Conservation (phyloP, 2,797 vertebrate genomes). For the Antennarius maculatus region DNA sequence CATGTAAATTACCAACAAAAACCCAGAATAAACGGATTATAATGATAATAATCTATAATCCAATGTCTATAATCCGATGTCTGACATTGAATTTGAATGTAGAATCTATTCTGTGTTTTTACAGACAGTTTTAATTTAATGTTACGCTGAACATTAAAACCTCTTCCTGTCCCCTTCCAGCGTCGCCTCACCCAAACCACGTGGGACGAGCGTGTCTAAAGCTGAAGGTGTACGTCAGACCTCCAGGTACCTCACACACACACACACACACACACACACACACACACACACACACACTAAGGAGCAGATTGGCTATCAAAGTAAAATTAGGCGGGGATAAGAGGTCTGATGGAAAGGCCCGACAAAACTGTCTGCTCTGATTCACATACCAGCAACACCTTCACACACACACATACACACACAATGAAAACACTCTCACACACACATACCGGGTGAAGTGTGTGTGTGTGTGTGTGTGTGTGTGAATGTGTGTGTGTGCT, state of each 20-base stretch:
- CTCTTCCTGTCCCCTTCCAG: slow-evolving; percentile 65
- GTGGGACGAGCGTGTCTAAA: slow-evolving; percentile 85
- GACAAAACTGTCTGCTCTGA: slow-evolving; percentile 71
- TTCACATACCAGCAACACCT: slow-evolving; percentile 72
- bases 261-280: slow-evolving; percentile 12
- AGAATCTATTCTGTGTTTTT: too few species aligned
- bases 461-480: slow-evolving; percentile 6
- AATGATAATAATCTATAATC: too few species aligned
- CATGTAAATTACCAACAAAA: too few species aligned
- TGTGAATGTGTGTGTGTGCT: background rate
- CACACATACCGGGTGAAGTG: slow-evolving; percentile 7
- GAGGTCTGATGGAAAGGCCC: slow-evolving; percentile 72
- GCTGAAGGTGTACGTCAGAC: slow-evolving; percentile 86
- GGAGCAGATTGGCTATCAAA: slow-evolving; percentile 76
- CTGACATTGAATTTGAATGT: too few species aligned
- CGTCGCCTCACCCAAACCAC: slow-evolving; percentile 85
- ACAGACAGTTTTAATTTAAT: too few species aligned
- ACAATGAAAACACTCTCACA: background rate
- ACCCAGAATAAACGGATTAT: too few species aligned
- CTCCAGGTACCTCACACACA: slow-evolving; percentile 75
- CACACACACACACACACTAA: background rate
- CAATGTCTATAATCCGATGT: too few species aligned
- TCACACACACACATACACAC: background rate
- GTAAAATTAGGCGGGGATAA: slow-evolving; percentile 70
- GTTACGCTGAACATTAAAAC: background rate